Base-by-base conservation (phyloP, 2,888 invertebrate species). In the Anoncus sp. region DNA sequence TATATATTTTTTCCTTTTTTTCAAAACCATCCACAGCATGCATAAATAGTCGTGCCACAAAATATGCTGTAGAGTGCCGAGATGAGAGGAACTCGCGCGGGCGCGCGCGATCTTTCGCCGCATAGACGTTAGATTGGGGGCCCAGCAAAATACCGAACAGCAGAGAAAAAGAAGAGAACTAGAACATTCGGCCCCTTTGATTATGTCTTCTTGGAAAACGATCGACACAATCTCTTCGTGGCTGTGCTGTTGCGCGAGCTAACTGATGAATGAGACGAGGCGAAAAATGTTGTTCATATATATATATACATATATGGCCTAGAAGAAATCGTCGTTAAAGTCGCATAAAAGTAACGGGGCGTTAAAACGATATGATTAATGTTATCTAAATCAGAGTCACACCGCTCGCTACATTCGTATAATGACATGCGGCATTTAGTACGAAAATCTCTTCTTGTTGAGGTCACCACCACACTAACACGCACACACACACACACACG, bases 181-280 rank as follows among this genome's bases (percentile, higher is more conserved):
- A 65, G 71, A 71, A 77, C 67, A 74, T 79, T 77, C 82, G 82
- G 81, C 79, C 84, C 81, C 87, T 87, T 87, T 88, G 89, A 88
- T 89, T 88, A n/a, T n/a, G 87, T 89, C 87, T 90, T 90, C 89
- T 86, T 77, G 84, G 90, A 90, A 90, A 82, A 60, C 74, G 74
- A 77, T 77, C 83, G 85, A 74, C 79, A 85, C 79, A 85, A 84
- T 77, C 79, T 81, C 78, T 80, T 82, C 80, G 76, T 81, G 83
- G 75, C 77, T 79, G 40, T 81, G 18, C 49, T 60, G 59, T 27
- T 18, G 51, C 27, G 9, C 7, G 6, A 1, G 9, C 7, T 1
- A 1, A 47, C 47, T 43, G 31, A 57, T 55, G 57, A 57, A 57
- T 45, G 16, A 45, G 45, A 60, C 62, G 45, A 45, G 45, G 51